phyloP scores from a whole-genome alignment of 2,797 vertebrate species.

The Halcyon leucocephala region DNA sequence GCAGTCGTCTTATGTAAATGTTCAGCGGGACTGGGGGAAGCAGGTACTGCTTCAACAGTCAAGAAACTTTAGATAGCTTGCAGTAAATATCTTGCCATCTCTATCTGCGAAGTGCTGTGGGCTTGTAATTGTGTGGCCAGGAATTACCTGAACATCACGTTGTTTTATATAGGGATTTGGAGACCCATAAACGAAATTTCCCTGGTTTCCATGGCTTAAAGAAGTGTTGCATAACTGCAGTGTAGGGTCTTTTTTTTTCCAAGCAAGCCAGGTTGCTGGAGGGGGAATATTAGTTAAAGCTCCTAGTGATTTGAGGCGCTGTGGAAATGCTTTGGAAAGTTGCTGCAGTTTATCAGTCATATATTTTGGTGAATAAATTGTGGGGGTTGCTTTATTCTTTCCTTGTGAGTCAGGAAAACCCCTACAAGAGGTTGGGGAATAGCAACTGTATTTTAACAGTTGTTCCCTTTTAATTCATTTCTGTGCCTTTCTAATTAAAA shows the following conservation, averaged over 20 bases:
- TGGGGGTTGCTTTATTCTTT: neutral
- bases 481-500: neutral
- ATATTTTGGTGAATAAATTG: neutral
- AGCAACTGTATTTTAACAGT: neutral
- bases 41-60: neutral
- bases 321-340: neutral
- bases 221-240: neutral
- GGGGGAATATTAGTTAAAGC: neutral
- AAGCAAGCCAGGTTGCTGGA: neutral
- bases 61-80: neutral
- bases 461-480: neutral
- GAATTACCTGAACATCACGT: neutral
- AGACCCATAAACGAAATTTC: neutral
- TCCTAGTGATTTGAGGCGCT: neutral
- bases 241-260: neutral
- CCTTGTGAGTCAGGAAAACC: neutral
- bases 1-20: neutral
- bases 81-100: neutral
- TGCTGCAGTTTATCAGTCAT: neutral
- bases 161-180: neutral
- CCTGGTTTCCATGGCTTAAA: neutral
- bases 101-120: neutral
- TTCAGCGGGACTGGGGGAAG: neutral
- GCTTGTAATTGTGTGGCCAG: neutral
- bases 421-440: neutral